Evolutionary conservation across 2,888 invertebrate species (phyloP), one percentile per base, ranked within the genome.

Genomic region (Trichopoda pennipes): DNA sequence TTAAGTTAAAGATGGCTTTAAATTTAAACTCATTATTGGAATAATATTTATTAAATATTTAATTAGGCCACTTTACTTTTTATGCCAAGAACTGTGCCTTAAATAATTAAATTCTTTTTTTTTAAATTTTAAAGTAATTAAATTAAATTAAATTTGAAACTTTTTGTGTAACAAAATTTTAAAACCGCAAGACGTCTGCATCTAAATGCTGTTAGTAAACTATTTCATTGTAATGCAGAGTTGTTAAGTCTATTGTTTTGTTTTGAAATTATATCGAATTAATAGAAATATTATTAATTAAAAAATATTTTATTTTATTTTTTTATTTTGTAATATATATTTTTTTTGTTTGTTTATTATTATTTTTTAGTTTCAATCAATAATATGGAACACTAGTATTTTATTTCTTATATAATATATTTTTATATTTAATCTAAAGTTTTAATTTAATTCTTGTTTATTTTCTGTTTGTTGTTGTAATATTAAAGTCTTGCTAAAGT

Each of bases 401-500:
- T 77, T 80, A 73, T 78, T 80, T 73, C 44, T 66, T 69, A 58
- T 35, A 51, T 64, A 58, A 55, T 68, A 28, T 28, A 28, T 7
- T 72, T 56, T 32, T 49, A n/a, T 64, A 42, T 58, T 69, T 64
- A 51, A 49, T 68, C 75, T 79, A 79, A 79, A 60, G 60, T 77
- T 51, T 64, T 51, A 6, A 60, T 78, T 68, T 68, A 72, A 56
- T n/a, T n/a, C n/a, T 51, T 55, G 23, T 42, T 58, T 14, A 12
- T 28, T 51, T 55, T 49, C 55, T 42, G 32, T 38, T 44, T 66
- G n/a, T n/a, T n/a, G n/a, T n/a, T n/a, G n/a, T n/a, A n/a, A 73
- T 75, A 79, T 70, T 61, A 63, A 82, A 80, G 82, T 74, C 86
- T 84, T 82, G 84, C 83, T 86, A 86, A 86, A 86, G 82, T 64